Conservation (phyloP, 2,797 vertebrate genomes). For the Acipenser ruthenus region DNA sequence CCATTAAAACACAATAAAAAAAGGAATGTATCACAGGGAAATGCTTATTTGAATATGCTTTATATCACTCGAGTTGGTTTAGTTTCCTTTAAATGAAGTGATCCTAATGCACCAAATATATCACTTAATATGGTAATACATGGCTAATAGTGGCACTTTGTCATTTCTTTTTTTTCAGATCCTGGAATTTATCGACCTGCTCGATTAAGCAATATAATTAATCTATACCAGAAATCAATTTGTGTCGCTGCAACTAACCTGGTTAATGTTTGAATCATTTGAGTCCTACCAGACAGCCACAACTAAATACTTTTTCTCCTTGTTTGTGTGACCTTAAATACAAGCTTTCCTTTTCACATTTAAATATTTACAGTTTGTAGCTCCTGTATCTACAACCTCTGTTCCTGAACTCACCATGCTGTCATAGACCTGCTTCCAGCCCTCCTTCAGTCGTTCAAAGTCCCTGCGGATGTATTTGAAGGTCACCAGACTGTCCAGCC, state of each 20-base stretch:
- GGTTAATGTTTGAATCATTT: not conserved
- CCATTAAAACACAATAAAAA: too few species aligned
- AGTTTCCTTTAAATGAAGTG: conserved; percentile 9
- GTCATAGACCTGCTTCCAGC: conserved; percentile 77
- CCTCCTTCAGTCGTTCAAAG: conserved; percentile 54
- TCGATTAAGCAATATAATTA: conserved; percentile 40
- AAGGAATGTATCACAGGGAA: not conserved
- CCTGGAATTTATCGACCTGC: conserved; percentile 25
- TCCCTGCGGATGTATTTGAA: conserved; percentile 63
- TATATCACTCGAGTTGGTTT: conserved; percentile 2
- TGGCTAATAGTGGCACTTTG: conserved; percentile 18
- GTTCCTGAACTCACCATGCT: conserved; percentile 57
- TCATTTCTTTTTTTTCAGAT: conserved; percentile 16
- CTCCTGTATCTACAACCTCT: too few species aligned
- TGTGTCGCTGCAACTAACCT: conserved; percentile 6
- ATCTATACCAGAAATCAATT: conserved; percentile 28
- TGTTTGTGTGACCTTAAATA: conserved; percentile 2
- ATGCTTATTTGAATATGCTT: not conserved
- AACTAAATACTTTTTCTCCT: not conserved
- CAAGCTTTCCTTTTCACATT: too few species aligned
- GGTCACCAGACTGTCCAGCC: conserved; percentile 56
- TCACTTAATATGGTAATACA: conserved; percentile 19
- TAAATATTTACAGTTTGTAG: too few species aligned
- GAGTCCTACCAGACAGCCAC: too few species aligned
- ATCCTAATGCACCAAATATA: conserved; percentile 7